Evolutionary conservation across 2,113 vertebrate species (phyloP).

Genomic region (Butastur rufipennis): DNA sequence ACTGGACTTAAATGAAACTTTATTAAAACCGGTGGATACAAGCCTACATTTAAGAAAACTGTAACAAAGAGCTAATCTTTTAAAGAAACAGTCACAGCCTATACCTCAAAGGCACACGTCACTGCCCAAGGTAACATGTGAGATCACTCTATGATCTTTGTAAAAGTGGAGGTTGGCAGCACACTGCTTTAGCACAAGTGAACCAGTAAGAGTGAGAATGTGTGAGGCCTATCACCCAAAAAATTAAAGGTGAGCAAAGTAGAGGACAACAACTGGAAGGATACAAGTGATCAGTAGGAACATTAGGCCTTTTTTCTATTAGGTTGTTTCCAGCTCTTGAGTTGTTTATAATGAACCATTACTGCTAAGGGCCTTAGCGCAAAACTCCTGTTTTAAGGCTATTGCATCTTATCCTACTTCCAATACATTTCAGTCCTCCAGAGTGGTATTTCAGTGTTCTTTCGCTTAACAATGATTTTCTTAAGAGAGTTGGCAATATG

Average conservation of each 20-base stretch:
- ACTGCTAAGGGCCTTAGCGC: background rate
- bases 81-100: background rate
- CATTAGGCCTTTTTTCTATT: background rate
- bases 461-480: background rate
- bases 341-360: background rate
- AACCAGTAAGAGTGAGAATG: background rate
- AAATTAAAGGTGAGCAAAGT: background rate
- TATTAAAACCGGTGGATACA: background rate
- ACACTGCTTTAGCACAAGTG: background rate
- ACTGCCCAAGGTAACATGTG: background rate
- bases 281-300: background rate
- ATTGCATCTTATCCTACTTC: background rate
- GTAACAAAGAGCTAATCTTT: background rate
- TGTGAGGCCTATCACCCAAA: background rate
- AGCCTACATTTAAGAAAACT: background rate
- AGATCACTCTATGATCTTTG: background rate
- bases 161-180: background rate
- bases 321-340: background rate
- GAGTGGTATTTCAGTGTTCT: background rate
- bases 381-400: background rate
- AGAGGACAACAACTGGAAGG: background rate
- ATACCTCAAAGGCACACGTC: background rate
- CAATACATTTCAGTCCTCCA: background rate
- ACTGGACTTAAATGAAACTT: background rate
- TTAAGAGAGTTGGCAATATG: background rate